Evolutionary conservation across 2,113 vertebrate species (phyloP), one percentile per base, ranked within the genome.

Genomic region (Riparia riparia): DNA sequence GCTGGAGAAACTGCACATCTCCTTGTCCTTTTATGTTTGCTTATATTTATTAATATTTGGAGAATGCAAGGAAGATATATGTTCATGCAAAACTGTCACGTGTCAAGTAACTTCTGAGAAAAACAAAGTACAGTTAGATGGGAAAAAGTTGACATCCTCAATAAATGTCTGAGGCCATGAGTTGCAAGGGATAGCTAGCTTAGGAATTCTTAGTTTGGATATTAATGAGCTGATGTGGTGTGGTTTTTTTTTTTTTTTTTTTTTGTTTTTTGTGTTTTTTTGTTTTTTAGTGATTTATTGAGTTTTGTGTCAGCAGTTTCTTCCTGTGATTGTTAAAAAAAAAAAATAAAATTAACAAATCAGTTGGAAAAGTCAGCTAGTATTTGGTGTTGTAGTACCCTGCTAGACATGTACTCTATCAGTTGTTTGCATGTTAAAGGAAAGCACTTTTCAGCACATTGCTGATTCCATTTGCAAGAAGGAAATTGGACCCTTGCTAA

Each of bases 351-450:
- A 28, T 37, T 37, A 44, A 29, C 17, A 21, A 37, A 37, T 60
- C 26, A 31, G 5, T 44, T 77, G 44, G 21, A 68, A 77, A 68
- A 86, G 26, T 39, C 57, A 37, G 56, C 58, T 57, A 31, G 44
- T 79, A 63, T 53, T 66, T 49, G 65, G 4, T 90, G 10, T 47
- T 56, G 28, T 57, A 19, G 44, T 61, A 32, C 20, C 19, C 18
- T 2, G 25, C 68, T 66, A 82, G 90, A 90, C 41, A 14, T 29
- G 28, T 11, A 17, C 12, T 29, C 49, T 74, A 17, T 90, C 21
- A 34, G 32, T 42, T 60, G 81, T 94, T 94, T 86, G 69, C 86
- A 72, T 57, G 53, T 45, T 70, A 94, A 95, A 91, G 71, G 69
- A 81, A 76, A 79, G 56, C 71, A 37, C 68, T 97, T 95, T 61